Percentiles rank a stretch among this genome's conserved stretches.
Evolutionary conservation across 1,140 invertebrate species (phyloP).

Genomic region (Teleopsis dalmanni): DNA sequence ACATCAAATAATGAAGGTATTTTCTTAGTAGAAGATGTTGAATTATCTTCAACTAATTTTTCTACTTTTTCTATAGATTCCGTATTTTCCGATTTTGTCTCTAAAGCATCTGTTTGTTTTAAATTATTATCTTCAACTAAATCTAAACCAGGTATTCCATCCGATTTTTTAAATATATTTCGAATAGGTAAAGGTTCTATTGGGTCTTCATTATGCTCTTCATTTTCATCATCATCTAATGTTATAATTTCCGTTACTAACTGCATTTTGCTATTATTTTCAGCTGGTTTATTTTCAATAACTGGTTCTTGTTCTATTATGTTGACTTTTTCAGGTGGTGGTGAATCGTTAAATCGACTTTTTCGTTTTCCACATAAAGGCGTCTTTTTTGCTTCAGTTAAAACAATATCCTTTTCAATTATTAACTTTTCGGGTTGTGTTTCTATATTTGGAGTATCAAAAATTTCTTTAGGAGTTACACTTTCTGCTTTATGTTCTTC

Average conservation of each 20-base stretch:
- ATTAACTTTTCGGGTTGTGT: neutral
- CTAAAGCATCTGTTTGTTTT: neutral
- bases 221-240: neutral
- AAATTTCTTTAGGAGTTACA: neutral
- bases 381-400: too few relatives aligned
- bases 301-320: conserved; percentile 7
- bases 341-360: conserved; percentile 9
- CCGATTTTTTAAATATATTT: conserved; percentile 35
- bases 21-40: conserved; percentile 12
- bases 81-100: neutral
- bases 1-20: conserved; percentile 26
- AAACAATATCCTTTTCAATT: too few relatives aligned
- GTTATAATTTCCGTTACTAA: conserved; percentile 30
- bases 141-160: conserved; percentile 58
- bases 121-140: conserved; percentile 44
- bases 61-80: neutral
- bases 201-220: neutral
- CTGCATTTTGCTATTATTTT: too few relatives aligned
- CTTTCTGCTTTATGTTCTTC: neutral
- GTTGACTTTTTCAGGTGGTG: conserved; percentile 3
- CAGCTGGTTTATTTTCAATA: too few relatives aligned
- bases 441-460: neutral
- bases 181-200: conserved; percentile 19
- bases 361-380: conserved; percentile 12
- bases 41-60: neutral